Evolutionary conservation across 2,888 invertebrate species (phyloP), one percentile per base, ranked within the genome.

Genomic region (Leptarthrus brevirostris): DNA sequence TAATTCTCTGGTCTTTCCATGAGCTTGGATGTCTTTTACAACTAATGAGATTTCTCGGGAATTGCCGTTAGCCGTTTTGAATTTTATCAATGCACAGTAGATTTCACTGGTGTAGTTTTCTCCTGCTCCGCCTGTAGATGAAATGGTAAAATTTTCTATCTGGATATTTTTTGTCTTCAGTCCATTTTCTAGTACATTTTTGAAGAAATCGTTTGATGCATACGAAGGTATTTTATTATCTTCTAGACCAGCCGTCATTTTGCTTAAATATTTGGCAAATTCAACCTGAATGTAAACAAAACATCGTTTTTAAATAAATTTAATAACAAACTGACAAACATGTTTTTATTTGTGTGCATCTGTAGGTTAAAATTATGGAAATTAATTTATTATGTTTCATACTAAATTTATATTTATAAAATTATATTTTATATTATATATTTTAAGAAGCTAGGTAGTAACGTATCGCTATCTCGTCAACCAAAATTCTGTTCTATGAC

Each of bases 61-160:
- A 30, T 30, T 30, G n/a, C n/a, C n/a, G n/a, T n/a, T n/a, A 10
- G 66, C 18, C 14, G 8, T n/a, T 52, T 52, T 49, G 34, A 74
- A 77, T n/a, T 18, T 49, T n/a, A 77, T 54, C 5, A 8, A 10
- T 2, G 81, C 82, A 1, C 84, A 79, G 76, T 84, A 83, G 72
- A 84, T 84, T 52, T 82, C 81, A 52, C 84, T 84, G 76, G 83
- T 81, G 69, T 84, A 84, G 58, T 84, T 84, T 72, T 84, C 84
- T 12, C 84, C 84, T 1, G 81, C 82, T 6, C 81, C 80, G 56
- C 78, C 81, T 1, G 82, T 79, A 34, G 81, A 81, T 47, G 80
- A 78, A 54, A 83, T 81, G 30, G 79, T 77, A 12, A 84, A 81
- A 74, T 81, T 80, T 30, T 81, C 81, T 24, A 84, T 81, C 69